These are phyloP conservation scores for Nerophis ophidion DNA, from an alignment of 2,113 vertebrate species.

Conservation along the genomic window DNA sequence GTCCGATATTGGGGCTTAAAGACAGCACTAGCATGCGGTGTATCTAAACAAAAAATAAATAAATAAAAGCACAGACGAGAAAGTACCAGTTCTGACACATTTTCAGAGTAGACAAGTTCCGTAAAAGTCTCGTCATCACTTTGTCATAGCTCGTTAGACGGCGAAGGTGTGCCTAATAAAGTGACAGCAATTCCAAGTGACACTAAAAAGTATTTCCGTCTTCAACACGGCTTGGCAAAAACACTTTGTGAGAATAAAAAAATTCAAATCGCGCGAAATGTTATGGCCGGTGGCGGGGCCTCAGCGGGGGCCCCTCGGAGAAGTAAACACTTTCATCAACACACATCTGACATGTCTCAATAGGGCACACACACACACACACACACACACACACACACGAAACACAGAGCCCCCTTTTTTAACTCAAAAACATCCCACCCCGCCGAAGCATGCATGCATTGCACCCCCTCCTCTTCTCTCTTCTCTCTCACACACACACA, in stretches of 20 bases:
- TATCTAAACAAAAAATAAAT: no score
- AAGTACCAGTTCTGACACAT: no score
- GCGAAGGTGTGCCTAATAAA: background rate
- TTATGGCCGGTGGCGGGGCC: constrained; percentile 11
- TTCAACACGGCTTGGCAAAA: background rate
- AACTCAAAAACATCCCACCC: constrained; percentile 33
- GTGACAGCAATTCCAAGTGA: background rate
- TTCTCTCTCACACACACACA: no score
- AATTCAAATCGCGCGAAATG: background rate
- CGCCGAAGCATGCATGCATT: constrained; percentile 32
- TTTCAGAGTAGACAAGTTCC: no score
- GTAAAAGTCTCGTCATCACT: no score
- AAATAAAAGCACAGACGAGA: no score
- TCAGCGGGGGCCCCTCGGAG: constrained; percentile 28
- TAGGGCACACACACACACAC: constrained; percentile 41
- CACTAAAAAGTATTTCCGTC: background rate
- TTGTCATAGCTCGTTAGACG: no score
- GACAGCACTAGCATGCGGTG: no score
- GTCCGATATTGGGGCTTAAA: no score
- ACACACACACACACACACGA: constrained; percentile 43
- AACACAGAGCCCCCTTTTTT: constrained; percentile 60
- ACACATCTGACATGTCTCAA: constrained; percentile 46
- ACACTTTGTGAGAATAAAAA: background rate
- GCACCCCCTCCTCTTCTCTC: constrained; percentile 30
- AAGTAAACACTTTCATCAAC: constrained; percentile 58